Evolutionary conservation across 2,888 invertebrate species (phyloP), one percentile per base, ranked within the genome.

Genomic region (Sepiola atlantica): DNA sequence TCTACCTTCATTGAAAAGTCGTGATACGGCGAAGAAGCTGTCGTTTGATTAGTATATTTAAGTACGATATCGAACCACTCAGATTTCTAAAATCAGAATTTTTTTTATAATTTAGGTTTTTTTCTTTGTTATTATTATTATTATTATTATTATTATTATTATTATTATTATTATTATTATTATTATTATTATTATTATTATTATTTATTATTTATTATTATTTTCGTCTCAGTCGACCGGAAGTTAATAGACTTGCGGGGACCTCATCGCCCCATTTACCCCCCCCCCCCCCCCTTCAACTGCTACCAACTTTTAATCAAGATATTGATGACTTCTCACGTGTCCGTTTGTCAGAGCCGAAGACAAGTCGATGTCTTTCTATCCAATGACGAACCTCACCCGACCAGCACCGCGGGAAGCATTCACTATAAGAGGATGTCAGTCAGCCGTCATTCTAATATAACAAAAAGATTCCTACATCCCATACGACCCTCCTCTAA

Each of bases 271-370:
- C 45, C 45, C 45, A 45, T 45, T 45, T 45, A 45, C 45, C 45
- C 45, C 8, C 2, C 8, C 45, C 6, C 77, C n/a, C 61, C 61
- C 14, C 4, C 10, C 61, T 6, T 28, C 28, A 28, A n/a, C 77
- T n/a, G 28, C 77, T 21, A n/a, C 77, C 77, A 24, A n/a, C 77
- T 77, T n/a, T 77, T 77, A 77, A 77, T 77, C 77, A 77, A 77
- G 77, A 77, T 77, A 77, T 77, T 77, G 77, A 77, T n/a, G n/a
- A 77, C 28, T 77, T n/a, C 28, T 77, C 77, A 77, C 77, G 77
- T 77, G 77, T 77, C 77, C n/a, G 77, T 77, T 45, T 77, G 77
- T 77, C 77, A n/a, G 28, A 45, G 28, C 77, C n/a, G 8, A 77
- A 77, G 10, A 77, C 77, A 77, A 77, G 12, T n/a, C n/a, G 77